These are phyloP conservation scores for Cyaniris semiargus DNA, from an alignment of 2,888 invertebrate species.

Conservation along the genomic window DNA sequence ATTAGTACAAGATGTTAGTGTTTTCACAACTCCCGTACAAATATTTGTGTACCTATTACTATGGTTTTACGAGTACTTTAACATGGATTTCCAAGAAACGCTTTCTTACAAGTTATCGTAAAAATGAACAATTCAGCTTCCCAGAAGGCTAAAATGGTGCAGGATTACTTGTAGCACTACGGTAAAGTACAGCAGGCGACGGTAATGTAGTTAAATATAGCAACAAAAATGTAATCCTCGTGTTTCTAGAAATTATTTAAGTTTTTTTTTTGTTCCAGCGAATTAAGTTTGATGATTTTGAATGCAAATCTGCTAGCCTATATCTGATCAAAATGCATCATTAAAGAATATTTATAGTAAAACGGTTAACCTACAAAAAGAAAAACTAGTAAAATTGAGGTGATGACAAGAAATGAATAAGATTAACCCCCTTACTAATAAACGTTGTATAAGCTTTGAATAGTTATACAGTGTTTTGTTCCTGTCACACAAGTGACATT, in stretches of 20 bases:
- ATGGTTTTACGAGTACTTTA: slow-evolving; percentile 27
- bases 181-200: slow-evolving; percentile 1
- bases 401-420: neutral
- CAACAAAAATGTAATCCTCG: neutral
- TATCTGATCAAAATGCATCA: neutral
- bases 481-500: no score
- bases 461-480: no score
- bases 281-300: neutral
- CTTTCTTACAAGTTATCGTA: slow-evolving; percentile 18
- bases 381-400: neutral
- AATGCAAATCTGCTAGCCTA: no score
- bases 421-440: no score
- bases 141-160: slow-evolving; percentile 4
- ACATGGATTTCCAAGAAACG: neutral
- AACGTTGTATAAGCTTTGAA: no score
- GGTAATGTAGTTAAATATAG: neutral
- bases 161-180: neutral
- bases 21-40: slow-evolving; percentile 11
- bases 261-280: neutral
- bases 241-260: neutral
- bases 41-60: neutral
- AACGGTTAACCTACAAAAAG: neutral
- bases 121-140: slow-evolving; percentile 26
- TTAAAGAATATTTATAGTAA: no score
- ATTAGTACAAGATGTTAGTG: neutral